Evolutionary conservation across 2,888 invertebrate genomes (phyloP).

Genomic region (Proisotoma minuta): DNA sequence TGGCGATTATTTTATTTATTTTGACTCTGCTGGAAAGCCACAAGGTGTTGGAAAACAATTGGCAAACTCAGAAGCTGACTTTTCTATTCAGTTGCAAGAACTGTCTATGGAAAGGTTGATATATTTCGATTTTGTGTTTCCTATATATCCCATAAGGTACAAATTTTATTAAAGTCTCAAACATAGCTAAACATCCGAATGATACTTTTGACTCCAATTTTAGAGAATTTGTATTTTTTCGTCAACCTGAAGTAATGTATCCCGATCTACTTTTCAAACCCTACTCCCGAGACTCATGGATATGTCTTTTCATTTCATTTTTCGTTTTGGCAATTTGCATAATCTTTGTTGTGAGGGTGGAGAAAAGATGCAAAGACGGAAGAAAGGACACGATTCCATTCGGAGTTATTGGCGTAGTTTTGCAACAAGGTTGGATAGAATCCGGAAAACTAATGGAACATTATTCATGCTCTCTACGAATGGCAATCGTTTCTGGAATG

Average conservation of each 20-base stretch:
- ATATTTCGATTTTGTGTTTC: neutral
- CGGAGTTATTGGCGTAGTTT: neutral
- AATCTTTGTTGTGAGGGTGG: too few species aligned
- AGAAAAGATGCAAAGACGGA: too few species aligned
- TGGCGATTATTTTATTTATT: neutral
- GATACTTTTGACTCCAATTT: neutral
- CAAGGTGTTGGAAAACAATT: neutral
- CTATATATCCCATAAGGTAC: neutral
- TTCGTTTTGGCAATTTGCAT: neutral
- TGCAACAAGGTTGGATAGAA: neutral
- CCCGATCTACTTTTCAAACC: neutral
- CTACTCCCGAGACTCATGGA: neutral
- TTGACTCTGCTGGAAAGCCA: neutral
- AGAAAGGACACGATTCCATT: neutral
- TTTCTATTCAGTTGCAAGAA: neutral
- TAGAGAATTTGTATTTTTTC: neutral
- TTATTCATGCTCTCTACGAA: neutral
- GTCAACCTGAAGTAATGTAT: neutral
- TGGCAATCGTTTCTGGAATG: neutral
- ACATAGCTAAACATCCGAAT: neutral
- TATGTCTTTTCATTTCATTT: too few species aligned
- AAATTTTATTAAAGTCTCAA: neutral
- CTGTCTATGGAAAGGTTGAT: neutral
- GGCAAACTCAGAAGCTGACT: neutral
- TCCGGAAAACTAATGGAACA: too few species aligned